Evolutionary conservation across 2,113 vertebrate genomes (phyloP).

Genomic region (Nyctibius bracteatus): DNA sequence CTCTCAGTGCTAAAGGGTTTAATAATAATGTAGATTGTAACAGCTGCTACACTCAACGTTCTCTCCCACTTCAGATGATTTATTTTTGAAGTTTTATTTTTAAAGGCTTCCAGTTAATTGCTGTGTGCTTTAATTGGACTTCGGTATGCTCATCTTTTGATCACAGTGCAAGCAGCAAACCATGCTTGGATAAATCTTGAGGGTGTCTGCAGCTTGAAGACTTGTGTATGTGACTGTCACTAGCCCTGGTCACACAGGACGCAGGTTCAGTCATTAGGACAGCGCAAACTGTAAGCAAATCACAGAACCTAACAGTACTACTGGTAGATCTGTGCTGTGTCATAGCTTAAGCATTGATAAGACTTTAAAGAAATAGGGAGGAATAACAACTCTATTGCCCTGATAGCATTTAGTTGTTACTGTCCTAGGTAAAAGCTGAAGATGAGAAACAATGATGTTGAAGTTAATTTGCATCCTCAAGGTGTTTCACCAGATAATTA

Average conservation of each 20-base stretch:
- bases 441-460: neutral
- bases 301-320: neutral
- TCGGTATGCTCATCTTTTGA: constrained; percentile 11
- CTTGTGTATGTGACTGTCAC: neutral
- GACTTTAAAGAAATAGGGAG: neutral
- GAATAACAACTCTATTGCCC: neutral
- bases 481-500: neutral
- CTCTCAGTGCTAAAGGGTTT: neutral
- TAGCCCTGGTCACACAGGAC: neutral
- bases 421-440: neutral
- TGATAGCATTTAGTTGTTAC: neutral
- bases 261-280: neutral
- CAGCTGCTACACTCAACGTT: neutral
- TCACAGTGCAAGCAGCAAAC: constrained; percentile 9
- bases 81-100: constrained; percentile 59
- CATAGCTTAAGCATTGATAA: neutral
- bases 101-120: constrained; percentile 41
- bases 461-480: neutral
- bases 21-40: neutral
- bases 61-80: constrained; percentile 22
- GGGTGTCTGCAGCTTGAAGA: neutral
- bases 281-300: neutral
- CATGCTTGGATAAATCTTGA: constrained; percentile 1
- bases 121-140: constrained; percentile 20
- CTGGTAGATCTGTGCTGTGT: neutral